phyloP scores from a whole-genome alignment of 2,888 invertebrate genomes.

The Labia minor region DNA sequence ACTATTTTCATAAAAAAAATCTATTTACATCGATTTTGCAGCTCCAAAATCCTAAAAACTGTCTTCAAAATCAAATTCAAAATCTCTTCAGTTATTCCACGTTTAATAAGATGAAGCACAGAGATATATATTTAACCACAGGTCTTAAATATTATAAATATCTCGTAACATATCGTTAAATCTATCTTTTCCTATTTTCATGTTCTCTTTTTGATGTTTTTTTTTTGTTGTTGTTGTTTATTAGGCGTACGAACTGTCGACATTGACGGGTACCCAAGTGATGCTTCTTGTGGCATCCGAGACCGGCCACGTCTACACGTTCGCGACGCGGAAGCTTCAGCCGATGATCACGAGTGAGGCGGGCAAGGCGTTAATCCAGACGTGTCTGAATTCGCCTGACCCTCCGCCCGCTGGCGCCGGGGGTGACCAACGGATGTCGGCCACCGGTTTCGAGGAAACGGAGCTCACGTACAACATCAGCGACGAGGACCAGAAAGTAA shows the following conservation, averaged over 20 bases:
- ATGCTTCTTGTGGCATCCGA: slow-evolving; percentile 98
- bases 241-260: slow-evolving; percentile 98
- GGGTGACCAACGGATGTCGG: slow-evolving; percentile 93
- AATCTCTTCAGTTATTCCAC: too few relatives aligned
- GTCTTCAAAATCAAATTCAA: too few relatives aligned
- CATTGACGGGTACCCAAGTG: slow-evolving; percentile 97
- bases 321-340: slow-evolving; percentile 95
- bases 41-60: too few relatives aligned
- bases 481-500: slow-evolving; percentile 94
- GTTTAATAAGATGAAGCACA: too few relatives aligned
- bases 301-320: slow-evolving; percentile 99
- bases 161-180: too few relatives aligned
- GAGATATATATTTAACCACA: too few relatives aligned
- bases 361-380: slow-evolving; percentile 96
- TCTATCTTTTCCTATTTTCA: too few relatives aligned
- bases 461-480: slow-evolving; percentile 94
- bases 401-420: slow-evolving; percentile 49
- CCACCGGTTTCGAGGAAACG: slow-evolving; percentile 96
- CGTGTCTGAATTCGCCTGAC: slow-evolving; percentile 95
- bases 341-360: slow-evolving; percentile 98
- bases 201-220: too few relatives aligned
- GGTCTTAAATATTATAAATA: too few relatives aligned
- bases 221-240: slow-evolving; percentile 32
- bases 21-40: too few relatives aligned
- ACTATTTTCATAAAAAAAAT: too few relatives aligned